Conservation (phyloP, 1,140 invertebrate genomes). For the Drosophila leontia region DNA sequence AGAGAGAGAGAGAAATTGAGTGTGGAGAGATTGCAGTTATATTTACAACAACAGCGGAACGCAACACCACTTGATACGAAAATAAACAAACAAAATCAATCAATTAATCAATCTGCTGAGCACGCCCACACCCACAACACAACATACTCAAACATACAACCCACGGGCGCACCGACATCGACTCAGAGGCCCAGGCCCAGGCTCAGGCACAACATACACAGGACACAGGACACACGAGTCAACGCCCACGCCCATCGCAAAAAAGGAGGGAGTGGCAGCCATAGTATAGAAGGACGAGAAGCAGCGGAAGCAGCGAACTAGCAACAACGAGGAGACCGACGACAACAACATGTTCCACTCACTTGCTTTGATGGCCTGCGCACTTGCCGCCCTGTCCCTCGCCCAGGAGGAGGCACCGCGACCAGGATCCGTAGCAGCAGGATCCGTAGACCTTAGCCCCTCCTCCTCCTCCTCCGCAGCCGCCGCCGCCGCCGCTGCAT, state of each 20-base stretch:
- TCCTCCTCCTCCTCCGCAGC: not conserved
- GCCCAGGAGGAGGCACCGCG: constrained; percentile 37
- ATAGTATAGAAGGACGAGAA: constrained; percentile 3
- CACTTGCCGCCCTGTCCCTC: constrained; percentile 53
- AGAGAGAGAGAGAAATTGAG: not conserved
- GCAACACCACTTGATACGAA: constrained; percentile 73
- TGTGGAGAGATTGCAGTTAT: constrained; percentile 18
- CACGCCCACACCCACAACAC: constrained; percentile 46
- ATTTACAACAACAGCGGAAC: constrained; percentile 22
- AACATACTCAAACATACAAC: constrained; percentile 15
- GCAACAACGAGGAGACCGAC: constrained; percentile 7
- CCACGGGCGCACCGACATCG: not conserved
- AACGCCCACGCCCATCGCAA: constrained; percentile 59
- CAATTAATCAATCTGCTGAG: constrained; percentile 80
- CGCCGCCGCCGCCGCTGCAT: constrained; percentile 11
- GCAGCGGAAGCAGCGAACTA: constrained; percentile 10
- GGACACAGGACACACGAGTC: constrained; percentile 33
- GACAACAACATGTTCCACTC: constrained; percentile 56
- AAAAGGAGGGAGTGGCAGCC: constrained; percentile 41
- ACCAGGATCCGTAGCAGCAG: constrained; percentile 23
- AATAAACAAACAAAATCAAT: constrained; percentile 84
- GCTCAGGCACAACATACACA: constrained; percentile 13
- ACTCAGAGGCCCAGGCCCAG: too few species aligned
- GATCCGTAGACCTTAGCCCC: constrained; percentile 12
- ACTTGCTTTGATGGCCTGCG: constrained; percentile 63